Evolutionary conservation across 2,113 vertebrate genomes (phyloP).

Genomic region (Lycocorax pyrrhopterus): DNA sequence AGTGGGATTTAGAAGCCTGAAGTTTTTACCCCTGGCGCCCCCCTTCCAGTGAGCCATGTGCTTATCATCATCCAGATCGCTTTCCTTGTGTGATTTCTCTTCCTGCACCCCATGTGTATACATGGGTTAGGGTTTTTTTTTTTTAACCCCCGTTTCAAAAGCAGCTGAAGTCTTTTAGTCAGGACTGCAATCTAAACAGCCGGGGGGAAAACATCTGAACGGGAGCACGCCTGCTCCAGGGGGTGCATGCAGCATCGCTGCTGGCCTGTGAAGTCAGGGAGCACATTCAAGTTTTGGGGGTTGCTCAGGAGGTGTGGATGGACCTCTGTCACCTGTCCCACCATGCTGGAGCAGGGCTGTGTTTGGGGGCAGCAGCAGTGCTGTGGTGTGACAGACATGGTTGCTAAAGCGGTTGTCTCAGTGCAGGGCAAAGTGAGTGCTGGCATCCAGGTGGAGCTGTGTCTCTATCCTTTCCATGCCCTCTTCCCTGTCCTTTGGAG

Average conservation of each 20-base stretch:
- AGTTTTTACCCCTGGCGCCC: not conserved
- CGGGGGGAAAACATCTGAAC: not conserved
- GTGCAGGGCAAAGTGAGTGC: not conserved
- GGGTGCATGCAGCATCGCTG: fast-evolving
- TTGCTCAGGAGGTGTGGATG: not conserved
- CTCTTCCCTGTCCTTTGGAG: not conserved
- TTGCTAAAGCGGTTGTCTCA: not conserved
- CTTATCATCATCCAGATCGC: slow-evolving; percentile 53
- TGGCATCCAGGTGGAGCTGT: not conserved
- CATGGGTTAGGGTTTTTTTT: not conserved
- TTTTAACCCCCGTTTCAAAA: not conserved
- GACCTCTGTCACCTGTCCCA: not conserved
- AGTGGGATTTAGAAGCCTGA: slow-evolving; percentile 19
- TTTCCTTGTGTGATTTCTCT: slow-evolving; percentile 37
- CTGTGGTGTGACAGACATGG: fast-evolving
- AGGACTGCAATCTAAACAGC: not conserved
- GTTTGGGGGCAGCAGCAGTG: not conserved
- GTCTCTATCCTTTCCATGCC: not conserved
- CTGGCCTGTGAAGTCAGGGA: not conserved
- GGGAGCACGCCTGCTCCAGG: not conserved
- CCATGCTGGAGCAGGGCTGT: fast-evolving
- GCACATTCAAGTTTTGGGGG: fast-evolving
- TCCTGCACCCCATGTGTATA: slow-evolving; percentile 26
- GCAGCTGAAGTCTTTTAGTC: slow-evolving; percentile 35
- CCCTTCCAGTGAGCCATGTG: slow-evolving; percentile 21